Evolutionary conservation across 2,797 vertebrate genomes (phyloP).

Genomic region (Phoeniculus purpureus): DNA sequence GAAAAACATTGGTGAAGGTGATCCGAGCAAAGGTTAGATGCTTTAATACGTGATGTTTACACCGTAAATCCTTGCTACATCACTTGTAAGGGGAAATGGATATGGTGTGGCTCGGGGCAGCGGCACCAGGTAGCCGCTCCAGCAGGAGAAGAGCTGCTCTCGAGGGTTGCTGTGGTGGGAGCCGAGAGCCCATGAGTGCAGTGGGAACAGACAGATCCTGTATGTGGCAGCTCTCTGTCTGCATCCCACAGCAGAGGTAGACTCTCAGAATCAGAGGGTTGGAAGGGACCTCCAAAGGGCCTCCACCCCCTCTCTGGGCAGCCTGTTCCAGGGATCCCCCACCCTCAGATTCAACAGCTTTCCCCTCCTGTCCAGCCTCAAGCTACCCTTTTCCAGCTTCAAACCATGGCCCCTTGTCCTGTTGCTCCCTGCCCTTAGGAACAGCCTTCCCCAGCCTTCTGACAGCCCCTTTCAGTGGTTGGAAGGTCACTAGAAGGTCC

Average conservation of each 20-base stretch:
- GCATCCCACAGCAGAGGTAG: background rate
- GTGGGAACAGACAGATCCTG: fast-evolving
- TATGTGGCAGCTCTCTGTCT: fast-evolving
- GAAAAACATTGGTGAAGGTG: constrained; percentile 69
- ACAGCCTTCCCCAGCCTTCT: no score
- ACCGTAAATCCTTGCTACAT: constrained; percentile 64
- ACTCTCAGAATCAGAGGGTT: no score
- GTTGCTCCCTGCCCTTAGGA: no score
- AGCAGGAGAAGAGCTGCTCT: background rate
- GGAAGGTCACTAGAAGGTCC: no score
- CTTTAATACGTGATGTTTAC: constrained; percentile 80
- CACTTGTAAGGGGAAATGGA: constrained; percentile 72
- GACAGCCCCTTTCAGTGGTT: no score
- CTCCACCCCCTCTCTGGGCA: no score
- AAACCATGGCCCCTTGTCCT: no score
- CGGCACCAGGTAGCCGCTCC: background rate
- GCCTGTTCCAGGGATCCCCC: no score
- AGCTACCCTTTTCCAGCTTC: no score
- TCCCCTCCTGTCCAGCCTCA: no score
- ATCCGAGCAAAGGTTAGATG: constrained; percentile 78
- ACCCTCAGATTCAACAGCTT: no score
- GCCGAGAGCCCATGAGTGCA: fast-evolving
- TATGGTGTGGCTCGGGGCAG: background rate
- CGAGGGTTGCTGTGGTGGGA: fast-evolving
- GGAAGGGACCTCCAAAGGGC: no score